Conservation (phyloP, 2,797 vertebrate genomes). For the Mionectes olivaceus region DNA sequence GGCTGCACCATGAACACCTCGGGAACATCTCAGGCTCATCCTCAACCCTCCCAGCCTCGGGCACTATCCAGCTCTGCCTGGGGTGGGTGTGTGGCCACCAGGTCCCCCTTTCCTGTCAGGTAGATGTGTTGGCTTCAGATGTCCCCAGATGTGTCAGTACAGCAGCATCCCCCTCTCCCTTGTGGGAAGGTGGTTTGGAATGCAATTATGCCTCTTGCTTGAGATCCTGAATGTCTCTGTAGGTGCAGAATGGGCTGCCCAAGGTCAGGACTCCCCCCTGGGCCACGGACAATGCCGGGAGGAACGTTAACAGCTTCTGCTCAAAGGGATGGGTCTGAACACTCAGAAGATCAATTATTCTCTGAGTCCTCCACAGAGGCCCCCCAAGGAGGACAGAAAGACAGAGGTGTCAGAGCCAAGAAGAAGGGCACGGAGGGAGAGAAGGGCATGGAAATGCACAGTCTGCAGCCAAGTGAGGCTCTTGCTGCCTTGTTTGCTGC, state of each 20-base stretch:
- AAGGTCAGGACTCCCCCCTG: neutral
- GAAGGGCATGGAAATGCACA: fast-evolving
- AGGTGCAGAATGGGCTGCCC: neutral
- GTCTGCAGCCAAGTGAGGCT: neutral
- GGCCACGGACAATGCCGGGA: neutral
- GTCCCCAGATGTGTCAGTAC: fast-evolving
- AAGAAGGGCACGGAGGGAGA: neutral
- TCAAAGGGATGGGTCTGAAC: neutral
- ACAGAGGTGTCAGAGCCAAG: neutral
- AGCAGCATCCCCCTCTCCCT: neutral
- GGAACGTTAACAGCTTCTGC: neutral
- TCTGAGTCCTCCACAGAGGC: neutral
- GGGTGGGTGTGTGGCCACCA: neutral
- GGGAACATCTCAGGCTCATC: neutral
- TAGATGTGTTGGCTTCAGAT: neutral
- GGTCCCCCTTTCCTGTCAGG: neutral
- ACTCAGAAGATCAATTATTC: neutral
- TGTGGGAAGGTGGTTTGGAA: neutral
- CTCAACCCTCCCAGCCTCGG: fast-evolving
- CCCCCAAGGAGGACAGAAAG: neutral
- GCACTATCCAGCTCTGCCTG: neutral
- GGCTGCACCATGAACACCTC: neutral
- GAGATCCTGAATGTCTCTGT: neutral
- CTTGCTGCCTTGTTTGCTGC: neutral
- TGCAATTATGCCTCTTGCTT: neutral